Evolutionary conservation across 2,797 vertebrate species (phyloP), one percentile per base, ranked within the genome.

Genomic region (Syndactyla subalaris): DNA sequence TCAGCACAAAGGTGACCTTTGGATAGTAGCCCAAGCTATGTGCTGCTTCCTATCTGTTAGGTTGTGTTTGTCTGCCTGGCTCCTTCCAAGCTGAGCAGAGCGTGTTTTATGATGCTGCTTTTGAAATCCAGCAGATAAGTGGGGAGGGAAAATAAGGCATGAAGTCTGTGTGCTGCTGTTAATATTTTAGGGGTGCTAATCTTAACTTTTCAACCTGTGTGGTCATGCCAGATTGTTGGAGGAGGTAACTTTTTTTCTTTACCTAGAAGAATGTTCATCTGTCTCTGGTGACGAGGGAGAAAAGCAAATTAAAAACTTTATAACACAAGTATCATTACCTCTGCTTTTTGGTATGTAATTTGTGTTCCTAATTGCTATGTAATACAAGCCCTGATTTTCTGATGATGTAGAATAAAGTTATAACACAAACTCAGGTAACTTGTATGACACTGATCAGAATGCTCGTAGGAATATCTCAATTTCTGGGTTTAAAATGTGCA

Each of bases 1-100:
- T 93, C 88, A 91, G 81, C 89, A 67, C 72, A 87, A 74, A 83
- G 4, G 5, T 1, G 59, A 95, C 91, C 95, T 94, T 94, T 95
- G 93, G 83, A 4, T 71, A 18, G 15, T 1, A 8, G 9, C 71
- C 41, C 0, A 0, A 65, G 63, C 76, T 0, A 0, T 4, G 1
- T 1, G 2, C 55, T 36, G 54, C 39, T 75, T 81, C 75, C 57
- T 72, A 0, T 92, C 59, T 92, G 72, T 58, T 73, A 30, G 86
- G 54, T 7, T 34, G 55, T 73, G 90, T 95, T 92, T 95, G 77
- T 61, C 21, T n/a, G 17, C 76, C 83, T 61, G 87, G 52, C 29
- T 61, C 22, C 0, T 48, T 81, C 57, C 78, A 92, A 43, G 74
- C 74, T 45, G 55, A 67, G 83, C 73, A 57, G 61, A 43, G 41